Conservation (phyloP, 2,797 vertebrate genomes). For the Salarias fasciatus region DNA sequence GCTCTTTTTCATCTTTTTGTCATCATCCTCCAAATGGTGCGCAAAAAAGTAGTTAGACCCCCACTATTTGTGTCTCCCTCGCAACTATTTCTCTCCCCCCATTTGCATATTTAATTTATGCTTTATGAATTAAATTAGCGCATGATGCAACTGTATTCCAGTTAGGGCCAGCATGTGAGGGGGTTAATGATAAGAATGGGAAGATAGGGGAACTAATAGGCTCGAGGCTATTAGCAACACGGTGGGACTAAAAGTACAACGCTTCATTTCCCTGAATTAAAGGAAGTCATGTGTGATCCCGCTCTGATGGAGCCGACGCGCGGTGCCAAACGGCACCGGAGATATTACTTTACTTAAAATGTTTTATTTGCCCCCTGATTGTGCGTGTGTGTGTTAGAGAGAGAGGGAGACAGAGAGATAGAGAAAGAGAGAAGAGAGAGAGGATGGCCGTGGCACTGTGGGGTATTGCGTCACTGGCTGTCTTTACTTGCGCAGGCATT, state of each 20-base stretch:
- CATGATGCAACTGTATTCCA: conserved; percentile 66
- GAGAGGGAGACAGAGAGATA: conserved; percentile 1
- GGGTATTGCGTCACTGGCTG: conserved; percentile 66
- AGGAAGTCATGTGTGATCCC: conserved; percentile 58
- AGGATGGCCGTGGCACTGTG: conserved; percentile 31
- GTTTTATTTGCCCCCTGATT: background rate
- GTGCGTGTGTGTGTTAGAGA: background rate
- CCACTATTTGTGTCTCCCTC: conserved; percentile 28
- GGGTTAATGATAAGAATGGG: conserved; percentile 71
- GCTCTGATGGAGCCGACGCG: conserved; percentile 36
- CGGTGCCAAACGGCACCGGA: conserved; percentile 23
- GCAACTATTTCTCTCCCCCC: conserved; percentile 3
- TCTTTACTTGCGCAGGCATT: conserved; percentile 67
- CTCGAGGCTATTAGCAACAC: conserved; percentile 70
- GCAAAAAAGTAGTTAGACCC: conserved; percentile 45
- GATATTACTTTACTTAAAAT: conserved; percentile 44
- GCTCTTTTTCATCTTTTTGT: conserved; percentile 65
- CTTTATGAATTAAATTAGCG: conserved; percentile 69
- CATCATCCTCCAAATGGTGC: conserved; percentile 52
- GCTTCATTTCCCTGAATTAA: conserved; percentile 69
- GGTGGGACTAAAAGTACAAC: conserved; percentile 55
- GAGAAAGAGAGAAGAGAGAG: conserved; percentile 5
- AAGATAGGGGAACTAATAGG: conserved; percentile 69
- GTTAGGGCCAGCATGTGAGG: conserved; percentile 57
- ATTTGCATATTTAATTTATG: conserved; percentile 72